A percentile compares a stretch with the other conserved stretches of the same genome.
Evolutionary conservation across 2,797 vertebrate genomes (phyloP).

Genomic region (Cuniculus paca): DNA sequence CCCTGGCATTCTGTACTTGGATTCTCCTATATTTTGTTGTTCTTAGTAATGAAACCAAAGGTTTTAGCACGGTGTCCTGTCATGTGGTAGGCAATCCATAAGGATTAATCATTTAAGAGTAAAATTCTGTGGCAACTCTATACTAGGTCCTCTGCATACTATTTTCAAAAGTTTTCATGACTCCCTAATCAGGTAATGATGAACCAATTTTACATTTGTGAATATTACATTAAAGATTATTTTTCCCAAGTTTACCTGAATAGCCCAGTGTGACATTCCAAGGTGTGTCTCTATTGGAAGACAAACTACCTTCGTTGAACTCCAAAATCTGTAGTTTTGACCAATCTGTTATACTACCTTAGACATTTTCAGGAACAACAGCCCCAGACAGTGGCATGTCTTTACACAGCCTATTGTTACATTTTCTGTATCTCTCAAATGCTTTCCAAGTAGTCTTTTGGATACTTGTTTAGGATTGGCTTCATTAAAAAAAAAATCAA

Average conservation of each 20-base stretch:
- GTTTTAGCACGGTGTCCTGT: background rate
- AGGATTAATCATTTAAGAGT: background rate
- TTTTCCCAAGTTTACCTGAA: background rate
- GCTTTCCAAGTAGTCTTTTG: constrained; percentile 34
- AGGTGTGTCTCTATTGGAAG: background rate
- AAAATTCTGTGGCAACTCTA: background rate
- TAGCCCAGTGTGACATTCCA: background rate
- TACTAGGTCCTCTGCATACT: background rate
- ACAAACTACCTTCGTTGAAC: background rate
- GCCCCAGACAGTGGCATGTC: background rate
- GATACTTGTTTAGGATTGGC: constrained; percentile 57
- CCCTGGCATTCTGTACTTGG: background rate
- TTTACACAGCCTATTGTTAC: background rate
- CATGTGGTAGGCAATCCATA: background rate
- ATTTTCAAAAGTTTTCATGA: constrained; percentile 24
- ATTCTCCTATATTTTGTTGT: background rate
- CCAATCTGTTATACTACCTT: background rate
- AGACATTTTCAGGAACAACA: constrained; percentile 15
- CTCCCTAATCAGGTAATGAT: background rate
- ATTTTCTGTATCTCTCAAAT: constrained; percentile 23
- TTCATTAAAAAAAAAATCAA: constrained; percentile 48
- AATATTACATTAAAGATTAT: background rate
- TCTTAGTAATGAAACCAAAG: background rate
- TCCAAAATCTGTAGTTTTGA: background rate
- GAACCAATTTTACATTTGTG: background rate